phyloP scores from a whole-genome alignment of 1,140 invertebrate species.

The Lucilia cuprina region DNA sequence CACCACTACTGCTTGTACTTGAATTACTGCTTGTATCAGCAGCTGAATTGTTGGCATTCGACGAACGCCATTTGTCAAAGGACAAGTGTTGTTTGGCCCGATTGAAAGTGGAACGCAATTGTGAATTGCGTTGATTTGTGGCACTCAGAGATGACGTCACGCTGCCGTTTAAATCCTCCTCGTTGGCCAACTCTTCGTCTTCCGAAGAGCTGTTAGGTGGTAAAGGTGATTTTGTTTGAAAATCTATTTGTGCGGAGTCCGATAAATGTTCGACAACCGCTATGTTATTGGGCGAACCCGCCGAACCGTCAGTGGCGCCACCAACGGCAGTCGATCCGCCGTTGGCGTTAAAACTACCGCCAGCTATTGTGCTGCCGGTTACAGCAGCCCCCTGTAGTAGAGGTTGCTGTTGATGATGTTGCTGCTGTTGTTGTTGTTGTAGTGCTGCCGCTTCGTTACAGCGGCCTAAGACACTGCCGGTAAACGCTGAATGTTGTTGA shows the following conservation, averaged over 20 bases:
- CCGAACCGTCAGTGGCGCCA: conserved; percentile 45
- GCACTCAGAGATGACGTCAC: conserved; percentile 51
- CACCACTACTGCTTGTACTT: conserved; percentile 59
- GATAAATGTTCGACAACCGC: conserved; percentile 35
- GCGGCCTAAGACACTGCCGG: conserved; percentile 34
- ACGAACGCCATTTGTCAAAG: conserved; percentile 62
- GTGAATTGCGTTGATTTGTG: conserved; percentile 59
- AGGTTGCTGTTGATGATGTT: conserved; percentile 17
- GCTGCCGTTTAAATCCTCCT: conserved; percentile 50
- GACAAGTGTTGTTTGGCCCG: conserved; percentile 63
- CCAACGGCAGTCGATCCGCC: conserved; percentile 59
- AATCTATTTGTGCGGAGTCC: neutral
- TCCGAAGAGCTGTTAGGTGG: conserved; percentile 44
- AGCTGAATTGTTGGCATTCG: conserved; percentile 35
- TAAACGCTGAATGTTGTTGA: conserved; percentile 39
- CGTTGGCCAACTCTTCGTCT: conserved; percentile 45
- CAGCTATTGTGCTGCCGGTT: conserved; percentile 56
- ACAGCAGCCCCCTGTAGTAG: conserved; percentile 23
- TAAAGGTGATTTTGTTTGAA: conserved; percentile 4
- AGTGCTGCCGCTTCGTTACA: conserved; percentile 9
- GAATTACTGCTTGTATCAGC: conserved; percentile 71
- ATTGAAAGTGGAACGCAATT: conserved; percentile 61
- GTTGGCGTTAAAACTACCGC: conserved; percentile 60
- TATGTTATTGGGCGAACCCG: conserved; percentile 39
- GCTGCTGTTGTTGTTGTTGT: conserved; percentile 5